These are phyloP conservation scores for Acanthiza pusilla DNA, from an alignment of 2,797 vertebrate species.

Conservation along the genomic window DNA sequence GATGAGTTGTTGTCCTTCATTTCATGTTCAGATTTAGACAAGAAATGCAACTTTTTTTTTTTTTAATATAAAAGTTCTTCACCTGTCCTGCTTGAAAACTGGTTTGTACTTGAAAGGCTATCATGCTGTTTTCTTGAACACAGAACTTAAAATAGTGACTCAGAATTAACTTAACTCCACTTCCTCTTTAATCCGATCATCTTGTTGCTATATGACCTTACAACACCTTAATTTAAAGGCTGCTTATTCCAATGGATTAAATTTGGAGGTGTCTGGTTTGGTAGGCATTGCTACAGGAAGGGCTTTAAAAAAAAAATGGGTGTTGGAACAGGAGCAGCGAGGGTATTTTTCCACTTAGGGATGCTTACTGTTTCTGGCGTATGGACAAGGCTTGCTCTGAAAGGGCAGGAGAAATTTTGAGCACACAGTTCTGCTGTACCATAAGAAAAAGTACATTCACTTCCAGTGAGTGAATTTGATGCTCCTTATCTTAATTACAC, in stretches of 20 bases:
- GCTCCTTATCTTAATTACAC: neutral
- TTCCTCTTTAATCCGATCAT: slow-evolving; percentile 63
- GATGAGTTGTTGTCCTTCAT: slow-evolving; percentile 16
- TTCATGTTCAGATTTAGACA: neutral
- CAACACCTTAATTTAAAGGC: slow-evolving; percentile 61
- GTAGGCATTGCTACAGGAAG: slow-evolving; percentile 18
- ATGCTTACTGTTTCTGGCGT: neutral
- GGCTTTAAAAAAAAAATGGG: neutral
- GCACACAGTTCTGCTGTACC: neutral
- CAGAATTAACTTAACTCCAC: slow-evolving; percentile 53
- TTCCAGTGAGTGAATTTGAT: neutral
- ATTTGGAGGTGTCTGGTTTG: slow-evolving; percentile 47
- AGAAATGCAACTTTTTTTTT: neutral
- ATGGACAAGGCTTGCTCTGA: neutral
- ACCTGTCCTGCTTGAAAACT: neutral
- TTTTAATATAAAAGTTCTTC: neutral
- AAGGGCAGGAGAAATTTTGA: neutral
- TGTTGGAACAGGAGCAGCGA: neutral
- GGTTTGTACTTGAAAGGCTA: neutral
- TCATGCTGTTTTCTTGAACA: slow-evolving; percentile 8
- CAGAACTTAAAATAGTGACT: slow-evolving; percentile 60
- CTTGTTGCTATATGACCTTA: slow-evolving; percentile 61
- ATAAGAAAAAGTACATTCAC: neutral
- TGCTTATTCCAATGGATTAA: slow-evolving; percentile 64
- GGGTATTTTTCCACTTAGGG: neutral